Conservation (phyloP, 1,140 invertebrate genomes). For the Battus philenor region DNA sequence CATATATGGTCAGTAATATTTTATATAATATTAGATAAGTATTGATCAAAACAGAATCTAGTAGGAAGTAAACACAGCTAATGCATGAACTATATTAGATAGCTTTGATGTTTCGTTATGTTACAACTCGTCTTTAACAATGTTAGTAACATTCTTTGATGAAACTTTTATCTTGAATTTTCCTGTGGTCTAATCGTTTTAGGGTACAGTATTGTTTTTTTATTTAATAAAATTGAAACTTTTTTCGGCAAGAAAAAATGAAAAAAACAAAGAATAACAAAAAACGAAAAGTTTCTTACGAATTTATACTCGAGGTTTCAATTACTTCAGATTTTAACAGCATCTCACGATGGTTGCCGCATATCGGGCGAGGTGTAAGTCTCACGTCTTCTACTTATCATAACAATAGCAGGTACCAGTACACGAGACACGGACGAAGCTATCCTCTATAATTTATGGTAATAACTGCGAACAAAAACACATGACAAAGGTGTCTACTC, state of each 20-base stretch:
- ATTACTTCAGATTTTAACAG: too few species aligned
- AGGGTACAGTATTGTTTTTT: too few species aligned
- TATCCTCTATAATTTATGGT: constrained; percentile 70
- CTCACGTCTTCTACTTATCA: constrained; percentile 61
- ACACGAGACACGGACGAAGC: constrained; percentile 38
- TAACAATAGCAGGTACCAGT: constrained; percentile 67
- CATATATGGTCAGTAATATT: too few species aligned
- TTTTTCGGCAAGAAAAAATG: too few species aligned
- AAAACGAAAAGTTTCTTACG: too few species aligned
- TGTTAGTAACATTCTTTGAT: neutral
- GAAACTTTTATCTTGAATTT: too few species aligned
- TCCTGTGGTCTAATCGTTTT: too few species aligned
- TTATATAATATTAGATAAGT: constrained; percentile 8
- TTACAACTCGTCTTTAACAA: constrained; percentile 6
- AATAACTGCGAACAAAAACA: constrained; percentile 69
- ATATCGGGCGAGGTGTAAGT: constrained; percentile 43
- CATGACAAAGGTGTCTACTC: constrained; percentile 71
- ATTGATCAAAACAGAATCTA: constrained; percentile 2
- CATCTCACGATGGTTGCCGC: constrained; percentile 24
- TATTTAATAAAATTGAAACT: too few species aligned
- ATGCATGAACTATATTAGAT: constrained; percentile 8
- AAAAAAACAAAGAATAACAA: neutral
- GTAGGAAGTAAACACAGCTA: constrained; percentile 15
- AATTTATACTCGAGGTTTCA: too few species aligned
- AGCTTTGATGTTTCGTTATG: constrained; percentile 7